Percentiles rank a stretch among this genome's conserved stretches.
These are phyloP conservation scores for Hirundichthys speculiger DNA, from an alignment of 2,113 vertebrate genomes.

Conservation along the genomic window DNA sequence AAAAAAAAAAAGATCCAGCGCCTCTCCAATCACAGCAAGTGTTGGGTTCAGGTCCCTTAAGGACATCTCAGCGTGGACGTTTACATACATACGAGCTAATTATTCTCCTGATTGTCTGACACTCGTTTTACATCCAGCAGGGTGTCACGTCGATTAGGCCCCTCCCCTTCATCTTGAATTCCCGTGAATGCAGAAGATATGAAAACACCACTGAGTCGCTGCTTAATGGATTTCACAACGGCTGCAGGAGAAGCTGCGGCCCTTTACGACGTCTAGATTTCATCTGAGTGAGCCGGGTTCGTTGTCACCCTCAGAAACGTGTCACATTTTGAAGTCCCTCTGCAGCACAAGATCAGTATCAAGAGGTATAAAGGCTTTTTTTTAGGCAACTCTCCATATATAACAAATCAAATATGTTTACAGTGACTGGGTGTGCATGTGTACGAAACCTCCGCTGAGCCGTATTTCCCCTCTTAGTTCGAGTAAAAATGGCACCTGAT, in stretches of 20 bases:
- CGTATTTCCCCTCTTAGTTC: slow-evolving; percentile 26
- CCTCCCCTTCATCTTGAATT: not conserved
- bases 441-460: slow-evolving; percentile 28
- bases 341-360: slow-evolving; percentile 42
- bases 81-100: slow-evolving; percentile 28
- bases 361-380: slow-evolving; percentile 47
- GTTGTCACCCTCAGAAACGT: not conserved
- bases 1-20: too few relatives aligned
- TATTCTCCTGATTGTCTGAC: slow-evolving; percentile 8
- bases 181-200: not conserved
- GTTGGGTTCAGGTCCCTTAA: slow-evolving; percentile 1
- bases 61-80: slow-evolving; percentile 8
- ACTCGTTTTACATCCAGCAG: too few relatives aligned
- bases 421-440: slow-evolving; percentile 36
- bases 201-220: not conserved
- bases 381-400: slow-evolving; percentile 44
- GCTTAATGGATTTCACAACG: not conserved
- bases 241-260: too few relatives aligned
- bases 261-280: slow-evolving; percentile 3
- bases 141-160: too few relatives aligned
- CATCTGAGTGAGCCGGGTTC: not conserved
- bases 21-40: too few relatives aligned
- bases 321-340: slow-evolving; percentile 19
- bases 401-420: slow-evolving; percentile 50
- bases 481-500: slow-evolving; percentile 43